These are phyloP conservation scores for Squalus acanthias DNA, from an alignment of 2,797 vertebrate genomes.

Conservation along the genomic window DNA sequence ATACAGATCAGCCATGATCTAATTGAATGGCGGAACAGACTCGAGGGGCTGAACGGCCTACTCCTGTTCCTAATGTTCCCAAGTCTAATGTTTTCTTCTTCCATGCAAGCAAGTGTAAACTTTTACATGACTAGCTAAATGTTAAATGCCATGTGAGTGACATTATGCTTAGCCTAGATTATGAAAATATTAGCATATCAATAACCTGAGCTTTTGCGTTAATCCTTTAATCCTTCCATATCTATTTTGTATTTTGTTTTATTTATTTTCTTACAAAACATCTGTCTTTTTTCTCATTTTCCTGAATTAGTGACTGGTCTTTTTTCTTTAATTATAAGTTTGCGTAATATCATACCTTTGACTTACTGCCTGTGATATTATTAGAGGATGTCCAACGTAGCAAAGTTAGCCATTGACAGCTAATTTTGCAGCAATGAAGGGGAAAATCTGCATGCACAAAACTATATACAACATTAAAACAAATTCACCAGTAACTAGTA, in stretches of 20 bases:
- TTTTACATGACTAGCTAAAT: background rate
- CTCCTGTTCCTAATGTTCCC: background rate
- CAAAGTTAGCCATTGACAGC: background rate
- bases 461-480: background rate
- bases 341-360: background rate
- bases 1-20: background rate
- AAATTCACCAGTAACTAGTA: background rate
- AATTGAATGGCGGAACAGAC: background rate
- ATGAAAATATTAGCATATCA: background rate
- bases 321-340: background rate
- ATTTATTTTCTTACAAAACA: background rate
- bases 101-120: background rate
- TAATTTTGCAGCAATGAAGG: background rate
- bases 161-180: background rate
- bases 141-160: background rate
- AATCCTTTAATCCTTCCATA: background rate
- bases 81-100: background rate
- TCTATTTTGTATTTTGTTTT: constrained; percentile 1
- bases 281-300: constrained; percentile 25
- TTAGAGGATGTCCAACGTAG: background rate
- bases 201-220: background rate
- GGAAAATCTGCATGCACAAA: background rate
- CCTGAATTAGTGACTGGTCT: too few relatives aligned
- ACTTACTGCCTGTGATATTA: background rate
- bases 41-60: background rate